Evolutionary conservation across 2,113 vertebrate genomes (phyloP).

Genomic region (Emydocephalus ijimae): DNA sequence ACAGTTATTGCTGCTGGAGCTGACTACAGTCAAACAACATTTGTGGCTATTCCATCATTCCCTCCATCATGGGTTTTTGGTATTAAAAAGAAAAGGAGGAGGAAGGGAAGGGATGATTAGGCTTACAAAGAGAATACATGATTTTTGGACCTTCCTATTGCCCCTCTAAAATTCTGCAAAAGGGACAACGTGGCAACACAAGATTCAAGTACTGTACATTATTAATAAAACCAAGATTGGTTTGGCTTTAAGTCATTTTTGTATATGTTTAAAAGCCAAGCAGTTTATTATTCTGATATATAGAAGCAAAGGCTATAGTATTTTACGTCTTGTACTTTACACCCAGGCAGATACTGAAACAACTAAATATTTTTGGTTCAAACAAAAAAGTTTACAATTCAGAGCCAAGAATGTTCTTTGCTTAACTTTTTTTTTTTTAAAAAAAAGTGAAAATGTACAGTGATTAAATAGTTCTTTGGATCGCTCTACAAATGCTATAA

Average conservation of each 20-base stretch:
- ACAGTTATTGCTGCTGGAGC: background rate
- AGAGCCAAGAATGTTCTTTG: conserved; percentile 37
- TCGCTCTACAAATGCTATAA: background rate
- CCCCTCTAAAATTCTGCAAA: background rate
- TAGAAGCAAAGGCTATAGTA: conserved; percentile 34
- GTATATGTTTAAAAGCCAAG: background rate
- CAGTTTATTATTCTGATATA: conserved; percentile 32
- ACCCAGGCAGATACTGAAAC: conserved; percentile 37
- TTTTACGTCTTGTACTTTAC: conserved; percentile 7
- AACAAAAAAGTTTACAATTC: conserved; percentile 48
- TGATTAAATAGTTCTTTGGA: conserved; percentile 3
- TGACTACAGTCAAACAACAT: background rate
- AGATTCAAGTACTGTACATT: background rate
- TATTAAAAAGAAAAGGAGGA: background rate
- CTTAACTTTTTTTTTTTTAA: conserved; percentile 3
- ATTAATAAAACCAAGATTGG: background rate
- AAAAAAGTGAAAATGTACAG: conserved; percentile 21
- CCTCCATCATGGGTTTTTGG: background rate
- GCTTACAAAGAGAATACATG: background rate
- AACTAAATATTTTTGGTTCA: conserved; percentile 43
- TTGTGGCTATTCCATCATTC: background rate
- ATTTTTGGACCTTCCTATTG: background rate
- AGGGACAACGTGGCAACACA: background rate
- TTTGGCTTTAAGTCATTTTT: background rate
- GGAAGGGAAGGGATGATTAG: background rate